Percentiles rank a stretch among this genome's conserved stretches.
These are phyloP conservation scores for Calameuta pallipes DNA, from an alignment of 2,888 invertebrate species.

Conservation along the genomic window DNA sequence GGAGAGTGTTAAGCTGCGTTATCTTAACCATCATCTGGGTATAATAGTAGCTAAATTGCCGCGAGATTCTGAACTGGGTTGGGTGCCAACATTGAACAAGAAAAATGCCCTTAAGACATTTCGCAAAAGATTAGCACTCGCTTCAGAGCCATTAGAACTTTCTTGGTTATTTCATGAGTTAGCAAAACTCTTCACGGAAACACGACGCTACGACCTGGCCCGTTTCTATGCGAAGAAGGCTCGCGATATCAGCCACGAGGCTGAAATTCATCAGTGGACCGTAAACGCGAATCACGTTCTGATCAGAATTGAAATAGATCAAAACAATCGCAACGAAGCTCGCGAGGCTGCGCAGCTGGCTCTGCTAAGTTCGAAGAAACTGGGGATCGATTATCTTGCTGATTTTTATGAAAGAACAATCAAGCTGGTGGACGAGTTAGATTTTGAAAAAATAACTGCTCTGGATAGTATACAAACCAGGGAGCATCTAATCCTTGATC, in stretches of 20 bases:
- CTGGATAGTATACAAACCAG: slow-evolving; percentile 62
- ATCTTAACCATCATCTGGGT: slow-evolving; percentile 53
- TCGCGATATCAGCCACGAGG: slow-evolving; percentile 51
- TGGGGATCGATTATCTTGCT: slow-evolving; percentile 56
- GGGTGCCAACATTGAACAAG: slow-evolving; percentile 38
- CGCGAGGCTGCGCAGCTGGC: slow-evolving; percentile 54
- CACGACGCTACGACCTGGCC: slow-evolving; percentile 64
- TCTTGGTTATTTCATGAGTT: slow-evolving; percentile 68
- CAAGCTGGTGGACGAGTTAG: slow-evolving; percentile 59
- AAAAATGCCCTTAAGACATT: slow-evolving; percentile 38
- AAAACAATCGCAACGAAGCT: slow-evolving; percentile 68
- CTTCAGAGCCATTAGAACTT: slow-evolving; percentile 62
- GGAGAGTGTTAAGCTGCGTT: slow-evolving; percentile 26
- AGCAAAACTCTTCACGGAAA: slow-evolving; percentile 61
- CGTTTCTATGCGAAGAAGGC: slow-evolving; percentile 57
- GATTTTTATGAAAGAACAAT: slow-evolving; percentile 57
- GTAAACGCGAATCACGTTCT: slow-evolving; percentile 65
- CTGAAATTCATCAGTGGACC: slow-evolving; percentile 61
- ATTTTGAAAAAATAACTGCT: slow-evolving; percentile 59
- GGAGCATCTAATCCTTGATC: slow-evolving; percentile 63
- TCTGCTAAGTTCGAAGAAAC: slow-evolving; percentile 51
- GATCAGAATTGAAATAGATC: slow-evolving; percentile 63
- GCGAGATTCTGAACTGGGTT: slow-evolving; percentile 50
- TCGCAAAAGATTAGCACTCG: slow-evolving; percentile 47
- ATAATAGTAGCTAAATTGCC: slow-evolving; percentile 42